phyloP scores from a whole-genome alignment of 2,888 invertebrate species.

The Athripsodes cinereus region DNA sequence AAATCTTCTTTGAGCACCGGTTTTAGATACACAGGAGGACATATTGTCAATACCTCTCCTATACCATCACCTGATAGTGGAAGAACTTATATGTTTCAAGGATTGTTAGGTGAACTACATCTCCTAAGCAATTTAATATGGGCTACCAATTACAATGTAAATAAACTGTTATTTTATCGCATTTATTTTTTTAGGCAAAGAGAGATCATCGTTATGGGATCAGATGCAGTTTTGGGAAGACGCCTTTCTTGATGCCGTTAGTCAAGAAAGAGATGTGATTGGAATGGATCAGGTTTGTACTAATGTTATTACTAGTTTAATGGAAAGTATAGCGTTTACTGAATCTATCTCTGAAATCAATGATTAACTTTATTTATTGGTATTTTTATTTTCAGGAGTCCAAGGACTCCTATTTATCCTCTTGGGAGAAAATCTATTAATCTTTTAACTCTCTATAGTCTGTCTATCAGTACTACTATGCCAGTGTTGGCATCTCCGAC shows the following conservation, averaged over 20 bases:
- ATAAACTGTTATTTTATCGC: background rate
- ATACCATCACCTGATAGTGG: slow-evolving; percentile 87
- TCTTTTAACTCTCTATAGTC: no score
- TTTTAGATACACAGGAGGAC: slow-evolving; percentile 81
- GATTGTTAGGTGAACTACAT: slow-evolving; percentile 52
- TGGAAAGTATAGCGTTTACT: no score
- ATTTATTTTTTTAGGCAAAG: slow-evolving; percentile 56
- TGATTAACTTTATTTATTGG: no score
- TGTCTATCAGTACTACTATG: no score
- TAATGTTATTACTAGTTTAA: no score
- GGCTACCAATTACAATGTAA: no score
- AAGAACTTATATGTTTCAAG: slow-evolving; percentile 89
- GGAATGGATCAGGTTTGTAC: slow-evolving; percentile 90
- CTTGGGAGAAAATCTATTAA: no score
- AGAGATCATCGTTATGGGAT: slow-evolving; percentile 89
- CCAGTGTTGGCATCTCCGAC: no score
- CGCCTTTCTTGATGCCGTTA: slow-evolving; percentile 95
- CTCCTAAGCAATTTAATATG: no score
- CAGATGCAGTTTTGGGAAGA: slow-evolving; percentile 99
- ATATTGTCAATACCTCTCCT: slow-evolving; percentile 75
- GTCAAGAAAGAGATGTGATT: slow-evolving; percentile 96
- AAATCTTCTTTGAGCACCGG: slow-evolving; percentile 86
- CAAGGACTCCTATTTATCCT: no score
- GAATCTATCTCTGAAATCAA: no score
- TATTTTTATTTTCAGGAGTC: no score